phyloP scores from a whole-genome alignment of 1,140 invertebrate species.

The Drosophila pectinifera region DNA sequence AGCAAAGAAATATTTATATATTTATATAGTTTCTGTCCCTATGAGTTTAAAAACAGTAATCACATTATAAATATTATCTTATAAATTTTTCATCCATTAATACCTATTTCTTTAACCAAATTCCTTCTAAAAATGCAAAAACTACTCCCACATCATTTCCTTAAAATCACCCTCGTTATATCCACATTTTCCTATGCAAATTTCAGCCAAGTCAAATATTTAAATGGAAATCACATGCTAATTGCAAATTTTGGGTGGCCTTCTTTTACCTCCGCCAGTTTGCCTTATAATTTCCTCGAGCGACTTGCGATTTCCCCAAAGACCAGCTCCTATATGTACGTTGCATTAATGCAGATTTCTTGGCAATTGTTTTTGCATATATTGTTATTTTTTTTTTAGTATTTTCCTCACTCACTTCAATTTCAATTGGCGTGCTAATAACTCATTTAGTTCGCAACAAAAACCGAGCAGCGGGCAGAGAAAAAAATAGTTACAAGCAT shows the following conservation, averaged over 20 bases:
- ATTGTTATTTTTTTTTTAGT: constrained; percentile 24
- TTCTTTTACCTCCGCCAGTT: constrained; percentile 28
- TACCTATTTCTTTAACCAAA: background rate
- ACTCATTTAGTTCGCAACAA: constrained; percentile 81
- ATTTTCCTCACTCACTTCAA: constrained; percentile 57
- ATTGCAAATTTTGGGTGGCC: constrained; percentile 49
- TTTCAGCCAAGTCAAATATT: constrained; percentile 19
- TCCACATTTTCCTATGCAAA: constrained; percentile 8
- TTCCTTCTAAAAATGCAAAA: background rate
- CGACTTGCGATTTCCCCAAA: constrained; percentile 45
- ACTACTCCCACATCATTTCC: background rate
- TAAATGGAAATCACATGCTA: constrained; percentile 37
- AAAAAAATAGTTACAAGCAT: constrained; percentile 67
- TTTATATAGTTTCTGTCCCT: too few species aligned
- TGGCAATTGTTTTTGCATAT: constrained; percentile 46
- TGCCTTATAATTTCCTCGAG: constrained; percentile 43
- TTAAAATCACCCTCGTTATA: background rate
- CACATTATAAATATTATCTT: too few species aligned
- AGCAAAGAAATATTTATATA: too few species aligned
- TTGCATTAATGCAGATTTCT: constrained; percentile 50
- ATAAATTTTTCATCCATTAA: too few species aligned
- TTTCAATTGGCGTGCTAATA: constrained; percentile 82
- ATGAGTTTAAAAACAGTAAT: too few species aligned
- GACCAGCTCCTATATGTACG: constrained; percentile 8
- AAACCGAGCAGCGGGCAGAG: constrained; percentile 41